Conservation (phyloP, 2,888 invertebrate genomes). For the Pherbina coryleti region DNA sequence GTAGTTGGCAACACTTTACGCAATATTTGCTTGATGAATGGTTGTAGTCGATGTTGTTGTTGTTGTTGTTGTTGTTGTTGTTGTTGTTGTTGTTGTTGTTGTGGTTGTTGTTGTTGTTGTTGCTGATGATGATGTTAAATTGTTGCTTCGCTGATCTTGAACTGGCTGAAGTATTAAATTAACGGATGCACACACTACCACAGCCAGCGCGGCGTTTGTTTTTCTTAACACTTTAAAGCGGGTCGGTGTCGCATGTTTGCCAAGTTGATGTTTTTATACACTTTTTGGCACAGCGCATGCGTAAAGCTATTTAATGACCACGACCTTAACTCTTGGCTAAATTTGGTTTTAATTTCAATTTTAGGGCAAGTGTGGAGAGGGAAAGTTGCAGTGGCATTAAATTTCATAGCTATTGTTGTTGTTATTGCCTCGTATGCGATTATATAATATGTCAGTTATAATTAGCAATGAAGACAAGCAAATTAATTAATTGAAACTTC, state of each 20-base stretch:
- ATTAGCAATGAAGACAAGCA: too few relatives aligned
- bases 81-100: background rate
- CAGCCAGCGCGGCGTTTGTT: background rate
- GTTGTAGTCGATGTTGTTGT: background rate
- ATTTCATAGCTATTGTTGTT: too few relatives aligned
- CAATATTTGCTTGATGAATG: background rate
- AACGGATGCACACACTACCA: background rate
- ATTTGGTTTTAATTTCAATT: too few relatives aligned
- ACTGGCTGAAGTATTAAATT: constrained; percentile 1
- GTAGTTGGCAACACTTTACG: constrained; percentile 17
- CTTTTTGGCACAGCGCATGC: background rate
- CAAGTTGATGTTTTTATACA: background rate
- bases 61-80: background rate
- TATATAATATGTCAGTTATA: too few relatives aligned
- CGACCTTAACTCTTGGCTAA: background rate
- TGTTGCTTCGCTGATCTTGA: background rate
- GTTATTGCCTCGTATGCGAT: too few relatives aligned
- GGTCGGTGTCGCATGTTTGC: background rate
- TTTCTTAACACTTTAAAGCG: background rate
- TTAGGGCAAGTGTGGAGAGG: too few relatives aligned
- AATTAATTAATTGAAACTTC: too few relatives aligned
- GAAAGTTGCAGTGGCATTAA: too few relatives aligned
- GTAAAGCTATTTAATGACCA: background rate
- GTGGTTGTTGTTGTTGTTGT: constrained; percentile 1
- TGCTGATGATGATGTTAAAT: background rate